Evolutionary conservation across 2,888 invertebrate genomes (phyloP), one percentile per base, ranked within the genome.

Genomic region (Phaonia tiefii): DNA sequence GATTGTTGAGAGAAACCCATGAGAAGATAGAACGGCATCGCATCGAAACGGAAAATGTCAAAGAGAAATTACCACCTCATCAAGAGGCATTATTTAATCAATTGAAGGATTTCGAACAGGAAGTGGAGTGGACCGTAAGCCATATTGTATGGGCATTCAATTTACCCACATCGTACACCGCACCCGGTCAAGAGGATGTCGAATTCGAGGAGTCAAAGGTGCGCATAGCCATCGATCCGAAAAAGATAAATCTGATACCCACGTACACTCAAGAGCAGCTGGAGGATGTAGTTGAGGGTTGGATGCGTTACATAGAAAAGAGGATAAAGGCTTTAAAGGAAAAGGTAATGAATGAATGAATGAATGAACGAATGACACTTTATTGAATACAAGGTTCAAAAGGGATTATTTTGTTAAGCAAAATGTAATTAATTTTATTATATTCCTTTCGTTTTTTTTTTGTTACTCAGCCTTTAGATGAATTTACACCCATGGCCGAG

Each of bases 401-500:
- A 60, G 8, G n/a, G 51, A 17, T 44, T 22, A 20, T 31, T 37
- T 10, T 20, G 2, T 17, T 51, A n/a, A 8, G 10, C 5, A 11
- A 39, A 26, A 25, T 25, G 5, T 13, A 39, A 37, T 26, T n/a
- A 37, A 58, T 31, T 25, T 31, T 31, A 22, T 67, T 46, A 11
- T 15, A 46, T 25, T 10, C 15, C 46, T 15, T 49, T n/a, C 1
- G 2, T 67, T 39, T 15, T 26, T 1, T 67, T 49, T 22, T 39
- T 37, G 13, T 67, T 1, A 46, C 5, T 63, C 42, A 93, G 92
- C 90, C 92, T 76, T 92, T 94, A 0, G 92, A 93, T 58, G 95
- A 95, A 0, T 93, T 94, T 78, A 96, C 96, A 0, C 97, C 97
- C 0, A 92, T 97, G 72, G 94, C 96, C 0, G 97, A 97, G 88